A percentile compares a stretch with the other conserved stretches of the same genome.
Conservation (phyloP, 2,113 vertebrate species). For the Coptodon rendalli region DNA sequence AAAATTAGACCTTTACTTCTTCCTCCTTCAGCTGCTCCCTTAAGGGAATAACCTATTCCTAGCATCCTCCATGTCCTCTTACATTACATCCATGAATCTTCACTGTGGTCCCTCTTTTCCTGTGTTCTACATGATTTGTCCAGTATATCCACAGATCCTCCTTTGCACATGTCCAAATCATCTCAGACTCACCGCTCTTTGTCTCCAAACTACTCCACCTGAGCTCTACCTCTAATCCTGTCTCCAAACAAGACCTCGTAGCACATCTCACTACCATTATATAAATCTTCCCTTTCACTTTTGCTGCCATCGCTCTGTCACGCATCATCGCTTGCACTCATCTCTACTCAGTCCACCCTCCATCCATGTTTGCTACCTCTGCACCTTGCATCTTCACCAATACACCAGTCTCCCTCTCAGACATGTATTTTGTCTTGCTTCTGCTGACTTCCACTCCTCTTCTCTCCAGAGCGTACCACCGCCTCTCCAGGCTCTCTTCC, state of each 20-base stretch:
- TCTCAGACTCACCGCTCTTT: neutral
- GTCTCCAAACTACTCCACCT: neutral
- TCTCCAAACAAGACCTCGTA: neutral
- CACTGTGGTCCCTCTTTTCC: neutral
- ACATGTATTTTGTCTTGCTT: neutral
- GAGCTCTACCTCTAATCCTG: neutral
- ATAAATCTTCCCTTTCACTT: neutral
- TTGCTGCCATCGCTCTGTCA: neutral
- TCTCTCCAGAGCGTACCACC: neutral
- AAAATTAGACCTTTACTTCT: neutral
- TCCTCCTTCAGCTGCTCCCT: neutral
- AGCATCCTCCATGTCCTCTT: neutral
- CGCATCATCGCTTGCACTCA: neutral
- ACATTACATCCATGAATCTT: neutral
- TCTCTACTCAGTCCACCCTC: neutral
- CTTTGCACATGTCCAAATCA: neutral
- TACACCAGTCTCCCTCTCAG: neutral
- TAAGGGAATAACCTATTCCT: neutral
- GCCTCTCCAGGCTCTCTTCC: neutral
- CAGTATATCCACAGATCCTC: neutral
- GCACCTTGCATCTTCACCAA: neutral
- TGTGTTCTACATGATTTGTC: neutral
- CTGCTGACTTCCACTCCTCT: neutral
- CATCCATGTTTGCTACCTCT: neutral
- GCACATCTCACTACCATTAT: neutral